Percentiles rank a stretch among this genome's conserved stretches.
phyloP scores from a whole-genome alignment of 1,140 invertebrate species.

The Phthorimaea operculella region DNA sequence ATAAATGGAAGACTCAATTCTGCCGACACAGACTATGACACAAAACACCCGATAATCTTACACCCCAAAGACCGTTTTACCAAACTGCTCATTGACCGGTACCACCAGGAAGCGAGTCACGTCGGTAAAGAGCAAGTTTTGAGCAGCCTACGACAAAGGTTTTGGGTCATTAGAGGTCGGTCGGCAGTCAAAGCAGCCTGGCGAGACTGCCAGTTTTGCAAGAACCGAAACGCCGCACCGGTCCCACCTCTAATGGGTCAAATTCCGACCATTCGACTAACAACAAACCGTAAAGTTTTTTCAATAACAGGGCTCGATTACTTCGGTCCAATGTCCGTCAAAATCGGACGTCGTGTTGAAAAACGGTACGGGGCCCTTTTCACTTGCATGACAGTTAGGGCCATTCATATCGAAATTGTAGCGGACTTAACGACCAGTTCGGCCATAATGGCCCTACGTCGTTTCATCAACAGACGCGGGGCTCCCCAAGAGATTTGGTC shows the following conservation, averaged over 20 bases:
- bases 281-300: not conserved
- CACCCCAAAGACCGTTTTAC: not conserved
- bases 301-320: not conserved
- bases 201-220: constrained; percentile 1
- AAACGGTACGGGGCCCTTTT: too few relatives aligned
- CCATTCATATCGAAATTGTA: too few relatives aligned
- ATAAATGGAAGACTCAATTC: not conserved
- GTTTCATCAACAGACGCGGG: too few relatives aligned
- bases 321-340: too few relatives aligned
- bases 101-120: not conserved
- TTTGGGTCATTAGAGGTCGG: constrained; percentile 6
- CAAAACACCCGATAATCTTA: not conserved
- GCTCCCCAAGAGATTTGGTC: too few relatives aligned
- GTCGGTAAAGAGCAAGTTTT: constrained; percentile 1
- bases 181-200: not conserved
- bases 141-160: not conserved
- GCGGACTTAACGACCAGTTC: too few relatives aligned
- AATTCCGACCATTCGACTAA: not conserved
- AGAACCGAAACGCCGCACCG: not conserved
- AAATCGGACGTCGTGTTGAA: too few relatives aligned
- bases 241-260: constrained; percentile 5
- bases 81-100: not conserved
- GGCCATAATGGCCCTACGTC: too few relatives aligned
- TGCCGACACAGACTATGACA: not conserved
- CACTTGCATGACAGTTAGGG: too few relatives aligned